Conservation (phyloP, 1,140 invertebrate species). For the Conus ventricosus region DNA sequence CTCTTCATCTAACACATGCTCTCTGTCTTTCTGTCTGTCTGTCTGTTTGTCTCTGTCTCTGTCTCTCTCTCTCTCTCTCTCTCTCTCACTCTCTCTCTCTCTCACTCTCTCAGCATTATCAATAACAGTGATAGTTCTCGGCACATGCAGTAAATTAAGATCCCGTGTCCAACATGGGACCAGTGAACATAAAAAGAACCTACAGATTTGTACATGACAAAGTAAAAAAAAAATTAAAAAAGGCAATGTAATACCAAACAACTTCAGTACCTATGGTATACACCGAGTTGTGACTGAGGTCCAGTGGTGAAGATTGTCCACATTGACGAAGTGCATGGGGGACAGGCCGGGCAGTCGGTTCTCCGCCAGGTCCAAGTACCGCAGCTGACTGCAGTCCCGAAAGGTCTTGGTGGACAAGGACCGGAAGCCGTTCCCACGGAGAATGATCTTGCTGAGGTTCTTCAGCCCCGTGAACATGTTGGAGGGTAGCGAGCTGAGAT, state of each 20-base stretch:
- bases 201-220: no score
- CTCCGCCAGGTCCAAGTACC: constrained; percentile 27
- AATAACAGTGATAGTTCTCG: no score
- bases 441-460: not conserved
- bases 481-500: constrained; percentile 29
- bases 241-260: no score
- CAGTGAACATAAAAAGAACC: no score
- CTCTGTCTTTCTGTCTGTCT: not conserved
- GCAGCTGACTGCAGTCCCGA: constrained; percentile 20
- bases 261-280: constrained; percentile 1
- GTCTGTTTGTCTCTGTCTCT: not conserved
- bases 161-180: no score
- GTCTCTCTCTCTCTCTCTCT: no score
- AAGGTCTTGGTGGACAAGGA: constrained; percentile 36
- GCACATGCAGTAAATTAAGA: no score
- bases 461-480: constrained; percentile 26
- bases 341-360: constrained; percentile 30
- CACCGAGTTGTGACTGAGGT: constrained; percentile 38
- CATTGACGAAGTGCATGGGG: constrained; percentile 18
- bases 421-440: constrained; percentile 22
- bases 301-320: constrained; percentile 18
- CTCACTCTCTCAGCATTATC: no score
- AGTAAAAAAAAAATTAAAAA: no score
- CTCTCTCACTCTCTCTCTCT: not conserved
- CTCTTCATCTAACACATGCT: not conserved